phyloP scores from a whole-genome alignment of 2,888 invertebrate species.

The Orchesella flavescens region DNA sequence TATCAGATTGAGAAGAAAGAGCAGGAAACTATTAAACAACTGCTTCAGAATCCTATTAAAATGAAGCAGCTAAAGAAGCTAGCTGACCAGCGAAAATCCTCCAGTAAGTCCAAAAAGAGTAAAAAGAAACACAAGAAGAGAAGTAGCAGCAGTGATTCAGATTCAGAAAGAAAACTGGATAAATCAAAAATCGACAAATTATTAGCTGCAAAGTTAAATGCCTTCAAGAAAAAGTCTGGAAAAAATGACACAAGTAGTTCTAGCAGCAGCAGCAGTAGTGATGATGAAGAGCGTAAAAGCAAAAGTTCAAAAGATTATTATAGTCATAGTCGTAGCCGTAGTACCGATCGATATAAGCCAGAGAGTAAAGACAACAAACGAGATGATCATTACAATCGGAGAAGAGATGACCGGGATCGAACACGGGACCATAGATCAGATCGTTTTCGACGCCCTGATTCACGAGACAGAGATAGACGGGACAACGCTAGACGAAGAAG shows the following conservation, averaged over 20 bases:
- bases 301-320: background rate
- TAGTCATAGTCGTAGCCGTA: slow-evolving; percentile 11
- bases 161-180: slow-evolving; percentile 42
- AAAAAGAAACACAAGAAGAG: slow-evolving; percentile 75
- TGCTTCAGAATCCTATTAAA: slow-evolving; percentile 93
- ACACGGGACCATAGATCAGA: background rate
- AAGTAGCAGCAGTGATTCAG: slow-evolving; percentile 72
- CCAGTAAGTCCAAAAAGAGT: slow-evolving; percentile 72
- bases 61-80: slow-evolving; percentile 88
- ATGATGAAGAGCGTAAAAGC: slow-evolving; percentile 71
- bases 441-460: background rate
- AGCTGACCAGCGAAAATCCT: slow-evolving; percentile 75
- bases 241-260: slow-evolving; percentile 72
- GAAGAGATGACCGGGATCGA: slow-evolving; percentile 7
- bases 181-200: slow-evolving; percentile 78
- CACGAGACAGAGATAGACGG: slow-evolving; percentile 25
- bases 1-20: slow-evolving; percentile 91
- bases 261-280: slow-evolving; percentile 56
- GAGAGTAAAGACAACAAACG: background rate
- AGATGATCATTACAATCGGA: background rate
- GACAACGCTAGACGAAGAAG: slow-evolving; percentile 23
- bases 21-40: slow-evolving; percentile 87
- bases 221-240: slow-evolving; percentile 75
- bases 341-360: slow-evolving; percentile 14
- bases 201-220: slow-evolving; percentile 82